Percentiles rank a stretch among this genome's conserved stretches.
phyloP scores from a whole-genome alignment of 1,140 invertebrate genomes.

The Platyscapa corneri region DNA sequence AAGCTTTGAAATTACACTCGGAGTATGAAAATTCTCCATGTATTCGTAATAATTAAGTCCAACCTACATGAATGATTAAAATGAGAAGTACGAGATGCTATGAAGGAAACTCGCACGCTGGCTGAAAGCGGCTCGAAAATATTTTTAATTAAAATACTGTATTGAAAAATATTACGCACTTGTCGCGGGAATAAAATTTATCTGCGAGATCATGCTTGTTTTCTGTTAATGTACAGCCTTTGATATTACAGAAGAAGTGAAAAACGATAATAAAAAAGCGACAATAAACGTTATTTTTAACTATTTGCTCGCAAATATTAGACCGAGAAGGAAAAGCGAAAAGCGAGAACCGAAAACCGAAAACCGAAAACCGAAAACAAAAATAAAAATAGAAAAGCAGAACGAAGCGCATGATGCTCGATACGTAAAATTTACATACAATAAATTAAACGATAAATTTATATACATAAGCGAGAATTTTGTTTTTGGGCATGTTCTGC shows the following conservation, averaged over 20 bases:
- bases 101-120: not conserved
- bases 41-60: not conserved
- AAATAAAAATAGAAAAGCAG: too few species aligned
- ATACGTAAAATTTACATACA: constrained; percentile 26
- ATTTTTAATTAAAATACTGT: not conserved
- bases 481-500: constrained; percentile 31
- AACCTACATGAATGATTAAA: not conserved
- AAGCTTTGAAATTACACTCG: not conserved
- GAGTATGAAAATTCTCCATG: not conserved
- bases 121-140: not conserved
- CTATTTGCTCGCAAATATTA: not conserved
- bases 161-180: not conserved
- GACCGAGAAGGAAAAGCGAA: not conserved
- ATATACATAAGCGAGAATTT: constrained; percentile 44
- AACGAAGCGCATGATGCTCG: not conserved
- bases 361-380: too few species aligned
- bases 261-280: not conserved
- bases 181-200: not conserved
- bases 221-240: not conserved
- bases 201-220: not conserved
- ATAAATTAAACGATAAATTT: constrained; percentile 49
- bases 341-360: too few species aligned
- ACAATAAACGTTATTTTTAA: constrained; percentile 7
- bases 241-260: too few species aligned
- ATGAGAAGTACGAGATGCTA: not conserved